phyloP scores from a whole-genome alignment of 53 echinoderm and acorn worm species.

The Patiria pectinifera region DNA sequence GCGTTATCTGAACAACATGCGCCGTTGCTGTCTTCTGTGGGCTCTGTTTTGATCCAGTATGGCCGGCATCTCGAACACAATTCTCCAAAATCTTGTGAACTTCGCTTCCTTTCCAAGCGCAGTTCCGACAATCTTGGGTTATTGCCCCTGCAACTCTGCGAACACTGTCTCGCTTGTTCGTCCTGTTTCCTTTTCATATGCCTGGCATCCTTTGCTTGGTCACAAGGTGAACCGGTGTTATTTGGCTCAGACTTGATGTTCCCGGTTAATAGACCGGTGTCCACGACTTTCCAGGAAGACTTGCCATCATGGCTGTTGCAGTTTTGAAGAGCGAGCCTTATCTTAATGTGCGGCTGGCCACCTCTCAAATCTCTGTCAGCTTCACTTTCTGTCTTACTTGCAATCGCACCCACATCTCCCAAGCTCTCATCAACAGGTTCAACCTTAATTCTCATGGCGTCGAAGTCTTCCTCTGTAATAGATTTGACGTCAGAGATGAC shows the following conservation, averaged over 20 bases:
- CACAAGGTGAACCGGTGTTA: not conserved
- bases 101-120: not conserved
- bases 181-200: not conserved
- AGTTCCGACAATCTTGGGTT: not conserved
- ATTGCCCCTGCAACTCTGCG: not conserved
- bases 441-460: not conserved
- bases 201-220: not conserved
- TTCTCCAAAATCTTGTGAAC: not conserved
- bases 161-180: not conserved
- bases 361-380: not conserved
- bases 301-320: not conserved
- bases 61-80: slow-evolving; percentile 23
- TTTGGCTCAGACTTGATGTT: not conserved
- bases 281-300: slow-evolving; percentile 13
- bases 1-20: not conserved
- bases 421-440: not conserved
- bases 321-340: not conserved
- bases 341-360: not conserved
- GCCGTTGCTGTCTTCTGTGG: not conserved
- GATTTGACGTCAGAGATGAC: slow-evolving; percentile 54
- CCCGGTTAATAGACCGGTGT: not conserved
- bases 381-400: not conserved
- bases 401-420: not conserved
- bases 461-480: slow-evolving; percentile 21
- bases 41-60: not conserved